Evolutionary conservation across 2,113 vertebrate species (phyloP).

Genomic region (Plecotus auritus): DNA sequence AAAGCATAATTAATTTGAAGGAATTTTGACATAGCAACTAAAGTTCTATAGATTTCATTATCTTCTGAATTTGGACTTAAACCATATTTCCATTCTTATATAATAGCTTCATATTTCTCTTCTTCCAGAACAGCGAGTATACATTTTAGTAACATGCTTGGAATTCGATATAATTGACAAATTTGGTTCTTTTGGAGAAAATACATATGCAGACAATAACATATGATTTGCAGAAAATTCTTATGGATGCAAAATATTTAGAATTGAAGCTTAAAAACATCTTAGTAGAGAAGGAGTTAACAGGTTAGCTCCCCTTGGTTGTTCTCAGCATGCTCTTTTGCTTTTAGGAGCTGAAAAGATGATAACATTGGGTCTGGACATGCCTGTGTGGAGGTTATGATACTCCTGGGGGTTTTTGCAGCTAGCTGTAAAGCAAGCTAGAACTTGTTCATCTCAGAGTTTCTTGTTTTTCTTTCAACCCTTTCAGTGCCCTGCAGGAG

Average conservation of each 20-base stretch:
- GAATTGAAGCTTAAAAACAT: constrained; percentile 70
- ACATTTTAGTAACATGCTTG: constrained; percentile 34
- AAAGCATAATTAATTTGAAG: constrained; percentile 45
- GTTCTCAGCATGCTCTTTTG: constrained; percentile 81
- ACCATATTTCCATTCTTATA: constrained; percentile 11
- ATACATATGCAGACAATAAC: constrained; percentile 46
- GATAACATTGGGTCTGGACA: constrained; percentile 86
- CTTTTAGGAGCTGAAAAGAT: constrained; percentile 81
- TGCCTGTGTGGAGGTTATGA: constrained; percentile 86
- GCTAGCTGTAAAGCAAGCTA: constrained; percentile 87
- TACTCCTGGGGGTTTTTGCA: constrained; percentile 85
- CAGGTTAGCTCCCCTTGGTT: constrained; percentile 83
- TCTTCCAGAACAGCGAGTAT: background rate
- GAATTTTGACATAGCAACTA: constrained; percentile 18
- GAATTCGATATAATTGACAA: constrained; percentile 17
- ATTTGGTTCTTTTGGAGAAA: constrained; percentile 36
- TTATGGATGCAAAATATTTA: constrained; percentile 65
- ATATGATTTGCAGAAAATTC: constrained; percentile 63
- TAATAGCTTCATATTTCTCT: constrained; percentile 10
- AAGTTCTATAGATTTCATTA: constrained; percentile 11
- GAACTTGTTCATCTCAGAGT: constrained; percentile 91
- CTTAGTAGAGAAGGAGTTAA: constrained; percentile 82
- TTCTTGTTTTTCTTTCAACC: constrained; percentile 87
- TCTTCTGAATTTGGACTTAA: constrained; percentile 44
- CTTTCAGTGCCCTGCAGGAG: constrained; percentile 93